These are phyloP conservation scores for Todiramphus chloris DNA, from an alignment of 2,113 vertebrate species.

Conservation along the genomic window DNA sequence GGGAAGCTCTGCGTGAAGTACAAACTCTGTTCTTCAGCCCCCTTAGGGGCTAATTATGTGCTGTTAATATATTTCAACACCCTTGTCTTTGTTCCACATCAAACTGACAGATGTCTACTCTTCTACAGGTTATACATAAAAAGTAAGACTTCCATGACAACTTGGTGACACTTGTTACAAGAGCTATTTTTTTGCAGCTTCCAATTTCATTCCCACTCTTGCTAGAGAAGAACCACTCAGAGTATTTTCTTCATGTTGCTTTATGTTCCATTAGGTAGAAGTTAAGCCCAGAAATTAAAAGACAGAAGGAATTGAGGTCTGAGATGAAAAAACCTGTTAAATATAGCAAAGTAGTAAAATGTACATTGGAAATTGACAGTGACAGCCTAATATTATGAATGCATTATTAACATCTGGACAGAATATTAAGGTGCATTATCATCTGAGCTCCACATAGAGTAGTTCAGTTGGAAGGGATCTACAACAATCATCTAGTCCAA, in stretches of 20 bases:
- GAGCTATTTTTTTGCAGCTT: background rate
- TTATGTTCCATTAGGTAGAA: background rate
- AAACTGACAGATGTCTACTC: background rate
- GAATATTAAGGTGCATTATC: background rate
- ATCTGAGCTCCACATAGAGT: background rate
- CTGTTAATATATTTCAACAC: background rate
- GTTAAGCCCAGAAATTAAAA: background rate
- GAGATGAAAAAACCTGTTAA: background rate
- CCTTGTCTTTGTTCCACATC: background rate
- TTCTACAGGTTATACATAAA: background rate
- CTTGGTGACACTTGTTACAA: background rate
- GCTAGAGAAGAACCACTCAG: fast-evolving
- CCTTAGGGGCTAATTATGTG: background rate
- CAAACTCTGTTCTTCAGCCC: background rate
- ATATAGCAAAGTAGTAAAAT: background rate
- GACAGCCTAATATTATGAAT: background rate
- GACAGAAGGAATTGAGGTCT: background rate
- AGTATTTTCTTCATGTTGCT: background rate
- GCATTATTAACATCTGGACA: background rate
- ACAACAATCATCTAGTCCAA: background rate
- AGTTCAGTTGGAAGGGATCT: background rate
- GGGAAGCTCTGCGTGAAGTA: background rate
- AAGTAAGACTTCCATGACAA: background rate
- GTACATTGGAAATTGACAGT: background rate
- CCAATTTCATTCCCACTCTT: background rate